phyloP scores from a whole-genome alignment of 2,113 vertebrate genomes.

The Jaculus jaculus region DNA sequence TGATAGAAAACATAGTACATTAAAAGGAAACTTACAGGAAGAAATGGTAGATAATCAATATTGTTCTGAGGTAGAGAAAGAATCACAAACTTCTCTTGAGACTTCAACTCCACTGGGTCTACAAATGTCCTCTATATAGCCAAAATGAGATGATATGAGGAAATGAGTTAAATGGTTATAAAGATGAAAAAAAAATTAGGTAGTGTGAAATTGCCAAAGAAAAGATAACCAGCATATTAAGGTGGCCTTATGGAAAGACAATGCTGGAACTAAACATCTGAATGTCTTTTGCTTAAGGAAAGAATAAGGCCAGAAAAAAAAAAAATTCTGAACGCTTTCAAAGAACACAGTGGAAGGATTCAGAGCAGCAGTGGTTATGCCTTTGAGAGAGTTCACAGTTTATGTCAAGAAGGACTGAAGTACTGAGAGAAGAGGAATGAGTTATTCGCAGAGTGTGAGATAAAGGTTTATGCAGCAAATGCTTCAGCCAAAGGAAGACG shows the following conservation, averaged over 20 bases:
- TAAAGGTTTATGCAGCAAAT: neutral
- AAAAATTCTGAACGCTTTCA: neutral
- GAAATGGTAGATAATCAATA: neutral
- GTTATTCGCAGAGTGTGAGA: neutral
- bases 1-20: neutral
- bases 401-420: neutral
- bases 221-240: neutral
- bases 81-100: neutral
- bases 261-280: neutral
- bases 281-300: conserved; percentile 15
- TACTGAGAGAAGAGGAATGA: neutral
- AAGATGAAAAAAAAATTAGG: neutral
- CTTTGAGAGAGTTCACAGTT: neutral
- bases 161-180: conserved; percentile 2
- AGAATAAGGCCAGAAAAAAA: neutral
- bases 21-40: neutral
- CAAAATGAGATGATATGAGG: neutral
- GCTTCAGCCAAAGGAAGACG: neutral
- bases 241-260: neutral
- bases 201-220: neutral
- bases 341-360: neutral
- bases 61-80: neutral
- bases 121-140: neutral
- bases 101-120: neutral
- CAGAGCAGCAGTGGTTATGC: neutral